phyloP scores from a whole-genome alignment of 1,140 invertebrate species.

The Stegodyphus mimosarum region DNA sequence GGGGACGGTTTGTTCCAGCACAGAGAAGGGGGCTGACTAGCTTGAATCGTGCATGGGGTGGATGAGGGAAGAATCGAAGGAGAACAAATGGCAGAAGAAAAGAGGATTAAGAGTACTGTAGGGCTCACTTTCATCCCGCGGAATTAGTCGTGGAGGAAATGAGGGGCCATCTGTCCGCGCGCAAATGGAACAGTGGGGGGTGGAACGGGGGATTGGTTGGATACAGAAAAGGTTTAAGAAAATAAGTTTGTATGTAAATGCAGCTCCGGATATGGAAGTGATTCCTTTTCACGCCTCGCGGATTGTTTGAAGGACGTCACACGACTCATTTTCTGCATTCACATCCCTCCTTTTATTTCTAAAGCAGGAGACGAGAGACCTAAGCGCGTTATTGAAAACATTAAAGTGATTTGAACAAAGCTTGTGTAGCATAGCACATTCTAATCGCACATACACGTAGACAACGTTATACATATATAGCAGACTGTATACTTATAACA shows the following conservation, averaged over 20 bases:
- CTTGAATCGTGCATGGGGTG: too few relatives aligned
- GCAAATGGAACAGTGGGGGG: background rate
- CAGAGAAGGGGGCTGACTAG: too few relatives aligned
- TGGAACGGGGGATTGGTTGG: too few relatives aligned
- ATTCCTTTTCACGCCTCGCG: background rate
- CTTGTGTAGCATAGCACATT: too few relatives aligned
- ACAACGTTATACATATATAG: too few relatives aligned
- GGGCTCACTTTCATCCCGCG: too few relatives aligned
- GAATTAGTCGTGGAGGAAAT: background rate
- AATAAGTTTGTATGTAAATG: background rate
- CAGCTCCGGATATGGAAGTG: too few relatives aligned
- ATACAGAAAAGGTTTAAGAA: background rate
- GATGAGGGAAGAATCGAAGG: too few relatives aligned
- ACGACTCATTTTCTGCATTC: background rate
- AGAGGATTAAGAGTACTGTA: background rate
- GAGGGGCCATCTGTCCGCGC: background rate
- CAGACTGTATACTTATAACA: too few relatives aligned
- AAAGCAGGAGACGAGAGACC: background rate
- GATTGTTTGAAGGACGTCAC: background rate
- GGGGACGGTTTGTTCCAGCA: too few relatives aligned
- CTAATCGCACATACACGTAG: too few relatives aligned
- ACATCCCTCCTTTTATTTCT: background rate
- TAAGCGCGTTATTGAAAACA: background rate
- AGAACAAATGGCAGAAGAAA: background rate
- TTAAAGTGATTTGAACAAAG: too few relatives aligned